Conservation (phyloP, 2,797 vertebrate species). For the Tenualosa ilisha region DNA sequence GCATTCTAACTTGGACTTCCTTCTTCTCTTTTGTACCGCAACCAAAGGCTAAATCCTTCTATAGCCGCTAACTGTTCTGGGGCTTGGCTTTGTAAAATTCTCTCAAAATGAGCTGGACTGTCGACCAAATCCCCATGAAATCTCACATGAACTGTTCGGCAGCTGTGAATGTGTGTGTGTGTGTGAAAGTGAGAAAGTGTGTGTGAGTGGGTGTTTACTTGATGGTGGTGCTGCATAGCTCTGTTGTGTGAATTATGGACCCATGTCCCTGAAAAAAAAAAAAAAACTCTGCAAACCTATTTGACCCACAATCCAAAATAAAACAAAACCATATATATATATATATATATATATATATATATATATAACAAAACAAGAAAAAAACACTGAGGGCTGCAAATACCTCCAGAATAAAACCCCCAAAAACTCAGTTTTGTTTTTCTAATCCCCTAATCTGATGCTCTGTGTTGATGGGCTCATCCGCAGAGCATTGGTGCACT, state of each 20-base stretch:
- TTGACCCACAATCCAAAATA: not conserved
- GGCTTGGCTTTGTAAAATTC: slow-evolving; percentile 14
- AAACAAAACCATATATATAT: not conserved
- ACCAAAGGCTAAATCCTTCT: slow-evolving; percentile 16
- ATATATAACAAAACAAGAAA: not conserved
- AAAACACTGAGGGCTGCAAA: not conserved
- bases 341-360: not conserved
- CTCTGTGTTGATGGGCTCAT: slow-evolving; percentile 3
- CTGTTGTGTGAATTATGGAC: slow-evolving; percentile 1
- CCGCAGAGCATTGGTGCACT: not conserved
- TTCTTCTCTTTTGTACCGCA: not conserved
- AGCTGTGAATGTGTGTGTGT: not conserved
- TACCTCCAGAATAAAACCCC: not conserved
- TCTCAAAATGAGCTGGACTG: not conserved
- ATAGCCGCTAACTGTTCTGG: slow-evolving; percentile 14
- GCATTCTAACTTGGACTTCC: not conserved
- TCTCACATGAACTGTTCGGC: slow-evolving; percentile 1
- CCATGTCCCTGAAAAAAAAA: not conserved
- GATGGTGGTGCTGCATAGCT: not conserved
- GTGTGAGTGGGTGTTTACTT: not conserved
- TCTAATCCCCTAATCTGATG: slow-evolving; percentile 10
- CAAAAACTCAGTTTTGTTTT: slow-evolving; percentile 17
- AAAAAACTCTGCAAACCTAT: not conserved
- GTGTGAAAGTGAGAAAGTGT: not conserved
- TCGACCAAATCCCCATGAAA: slow-evolving; percentile 21